These are phyloP conservation scores for Trachelus stipa DNA, from an alignment of 2,888 invertebrate genomes.

Conservation along the genomic window DNA sequence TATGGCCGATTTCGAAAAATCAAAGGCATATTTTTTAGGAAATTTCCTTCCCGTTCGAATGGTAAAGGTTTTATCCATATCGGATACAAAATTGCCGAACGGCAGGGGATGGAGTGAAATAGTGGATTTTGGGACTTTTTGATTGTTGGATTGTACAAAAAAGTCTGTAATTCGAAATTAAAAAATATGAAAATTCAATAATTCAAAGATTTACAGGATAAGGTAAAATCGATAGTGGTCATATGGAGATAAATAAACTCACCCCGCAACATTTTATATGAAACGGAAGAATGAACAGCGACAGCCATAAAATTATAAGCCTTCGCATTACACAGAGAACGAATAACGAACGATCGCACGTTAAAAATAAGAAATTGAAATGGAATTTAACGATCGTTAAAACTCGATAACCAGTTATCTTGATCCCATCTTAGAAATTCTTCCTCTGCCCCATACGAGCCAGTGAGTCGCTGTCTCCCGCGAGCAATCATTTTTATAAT, in stretches of 20 bases:
- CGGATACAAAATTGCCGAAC: no score
- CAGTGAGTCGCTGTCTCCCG: not conserved
- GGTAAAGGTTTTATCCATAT: no score
- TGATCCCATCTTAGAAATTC: constrained; percentile 9
- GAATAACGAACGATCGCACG: constrained; percentile 1
- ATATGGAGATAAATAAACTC: not conserved
- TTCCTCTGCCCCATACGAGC: not conserved
- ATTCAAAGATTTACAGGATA: not conserved
- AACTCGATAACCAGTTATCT: constrained; percentile 7
- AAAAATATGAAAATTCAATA: not conserved
- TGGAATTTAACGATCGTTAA: constrained; percentile 10
- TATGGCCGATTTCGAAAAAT: no score
- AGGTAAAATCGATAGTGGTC: not conserved
- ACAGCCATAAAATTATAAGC: not conserved
- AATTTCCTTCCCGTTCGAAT: no score
- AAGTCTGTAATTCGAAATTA: not conserved
- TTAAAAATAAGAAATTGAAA: constrained; percentile 8
- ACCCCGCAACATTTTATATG: not conserved
- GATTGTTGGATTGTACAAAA: not conserved
- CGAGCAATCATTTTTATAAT: constrained; percentile 1
- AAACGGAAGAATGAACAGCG: not conserved
- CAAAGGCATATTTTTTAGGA: no score
- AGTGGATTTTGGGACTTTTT: no score
- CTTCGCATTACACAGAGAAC: not conserved
- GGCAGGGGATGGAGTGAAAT: no score